These are phyloP conservation scores for Lycocorax pyrrhopterus DNA, from an alignment of 2,113 vertebrate genomes.

Conservation along the genomic window DNA sequence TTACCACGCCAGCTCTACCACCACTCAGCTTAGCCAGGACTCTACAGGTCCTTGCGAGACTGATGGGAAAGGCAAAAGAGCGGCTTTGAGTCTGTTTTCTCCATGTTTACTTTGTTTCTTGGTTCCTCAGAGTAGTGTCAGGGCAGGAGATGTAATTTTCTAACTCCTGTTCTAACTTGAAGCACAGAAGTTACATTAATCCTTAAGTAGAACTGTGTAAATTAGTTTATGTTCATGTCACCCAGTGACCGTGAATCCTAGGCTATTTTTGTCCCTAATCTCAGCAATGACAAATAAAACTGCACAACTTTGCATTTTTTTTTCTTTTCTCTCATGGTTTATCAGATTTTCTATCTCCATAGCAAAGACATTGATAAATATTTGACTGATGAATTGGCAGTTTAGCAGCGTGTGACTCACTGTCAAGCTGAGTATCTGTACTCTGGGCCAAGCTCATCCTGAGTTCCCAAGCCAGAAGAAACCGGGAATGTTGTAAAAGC, in stretches of 20 bases:
- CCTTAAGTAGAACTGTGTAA: background rate
- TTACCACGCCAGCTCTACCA: background rate
- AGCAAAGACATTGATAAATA: background rate
- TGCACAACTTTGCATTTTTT: background rate
- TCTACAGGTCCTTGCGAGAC: background rate
- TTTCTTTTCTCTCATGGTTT: background rate
- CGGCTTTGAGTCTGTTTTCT: background rate
- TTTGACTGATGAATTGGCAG: constrained; percentile 20
- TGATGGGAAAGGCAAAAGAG: background rate
- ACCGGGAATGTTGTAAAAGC: constrained; percentile 53
- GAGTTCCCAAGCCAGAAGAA: constrained; percentile 62
- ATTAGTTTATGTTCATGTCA: background rate
- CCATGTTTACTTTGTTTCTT: background rate
- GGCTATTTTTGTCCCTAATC: background rate
- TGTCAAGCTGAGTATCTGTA: constrained; percentile 25
- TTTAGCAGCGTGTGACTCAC: constrained; percentile 1
- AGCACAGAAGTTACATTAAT: background rate
- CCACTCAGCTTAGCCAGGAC: background rate
- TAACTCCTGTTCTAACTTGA: background rate
- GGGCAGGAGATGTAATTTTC: background rate
- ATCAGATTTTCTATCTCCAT: background rate
- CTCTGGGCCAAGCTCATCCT: constrained; percentile 10
- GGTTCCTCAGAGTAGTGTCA: background rate
- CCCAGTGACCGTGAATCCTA: background rate
- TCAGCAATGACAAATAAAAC: background rate